These are phyloP conservation scores for Arnoldichthys spilopterus DNA, from an alignment of 2,797 vertebrate genomes.

Conservation along the genomic window DNA sequence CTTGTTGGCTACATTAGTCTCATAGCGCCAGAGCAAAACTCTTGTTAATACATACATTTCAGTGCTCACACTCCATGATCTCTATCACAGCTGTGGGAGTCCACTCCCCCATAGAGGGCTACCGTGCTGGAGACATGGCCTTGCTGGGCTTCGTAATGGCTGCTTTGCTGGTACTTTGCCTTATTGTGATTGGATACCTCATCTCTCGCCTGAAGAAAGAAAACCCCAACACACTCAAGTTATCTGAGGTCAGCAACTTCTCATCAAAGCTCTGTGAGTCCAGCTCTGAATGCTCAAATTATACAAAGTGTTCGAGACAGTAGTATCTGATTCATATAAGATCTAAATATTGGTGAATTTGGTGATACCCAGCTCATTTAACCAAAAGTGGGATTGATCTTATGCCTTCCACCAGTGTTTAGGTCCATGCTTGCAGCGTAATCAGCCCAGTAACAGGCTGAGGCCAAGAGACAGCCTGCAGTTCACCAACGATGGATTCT, in stretches of 20 bases:
- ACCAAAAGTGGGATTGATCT: conserved; percentile 40
- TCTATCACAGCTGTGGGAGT: conserved; percentile 65
- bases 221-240: conserved; percentile 69
- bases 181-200: conserved; percentile 82
- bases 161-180: conserved; percentile 79
- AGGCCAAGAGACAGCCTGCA: conserved; percentile 76
- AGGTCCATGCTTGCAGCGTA: conserved; percentile 69
- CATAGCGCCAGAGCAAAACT: too few relatives aligned
- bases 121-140: conserved; percentile 84
- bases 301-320: conserved; percentile 30
- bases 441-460: conserved; percentile 59
- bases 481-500: conserved; percentile 77
- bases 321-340: background rate
- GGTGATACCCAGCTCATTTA: conserved; percentile 5
- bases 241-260: conserved; percentile 74
- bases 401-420: conserved; percentile 71
- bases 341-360: conserved; percentile 39
- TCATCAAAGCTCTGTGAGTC: conserved; percentile 64
- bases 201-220: conserved; percentile 76
- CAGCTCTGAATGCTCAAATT: conserved; percentile 55
- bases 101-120: conserved; percentile 70
- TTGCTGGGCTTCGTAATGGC: conserved; percentile 85
- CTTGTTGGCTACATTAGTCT: too few relatives aligned
- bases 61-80: background rate
- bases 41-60: background rate